These are phyloP conservation scores for Ptychodera flava DNA, from an alignment of 35 echinoderm and acorn worm genomes.

Conservation along the genomic window DNA sequence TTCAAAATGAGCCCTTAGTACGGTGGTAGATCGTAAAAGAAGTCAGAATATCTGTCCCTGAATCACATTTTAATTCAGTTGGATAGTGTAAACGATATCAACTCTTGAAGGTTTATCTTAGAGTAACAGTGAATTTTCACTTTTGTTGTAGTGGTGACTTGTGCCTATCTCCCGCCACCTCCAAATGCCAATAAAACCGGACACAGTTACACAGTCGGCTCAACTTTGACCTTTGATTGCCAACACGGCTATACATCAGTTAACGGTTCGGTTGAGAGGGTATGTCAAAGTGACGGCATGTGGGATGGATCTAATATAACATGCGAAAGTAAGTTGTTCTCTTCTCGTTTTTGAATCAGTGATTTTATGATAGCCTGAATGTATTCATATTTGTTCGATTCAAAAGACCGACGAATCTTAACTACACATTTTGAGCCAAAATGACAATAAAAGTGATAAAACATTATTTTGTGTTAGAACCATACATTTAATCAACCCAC, in stretches of 20 bases:
- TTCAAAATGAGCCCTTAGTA: too few relatives aligned
- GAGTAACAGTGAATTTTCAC: neutral
- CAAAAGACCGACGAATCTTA: neutral
- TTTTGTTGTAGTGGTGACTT: neutral
- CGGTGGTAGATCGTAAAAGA: too few relatives aligned
- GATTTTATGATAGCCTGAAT: neutral
- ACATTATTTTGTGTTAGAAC: neutral
- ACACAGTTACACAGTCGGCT: neutral
- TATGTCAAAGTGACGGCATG: neutral
- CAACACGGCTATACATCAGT: neutral
- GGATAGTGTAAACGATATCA: neutral
- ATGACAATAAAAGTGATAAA: neutral
- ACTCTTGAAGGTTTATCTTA: neutral
- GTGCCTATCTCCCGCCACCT: neutral
- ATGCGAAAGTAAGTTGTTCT: neutral
- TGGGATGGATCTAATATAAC: neutral
- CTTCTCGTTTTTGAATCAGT: neutral
- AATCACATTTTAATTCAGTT: too few relatives aligned
- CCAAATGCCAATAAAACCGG: neutral
- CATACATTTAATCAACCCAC: neutral
- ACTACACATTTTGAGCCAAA: neutral
- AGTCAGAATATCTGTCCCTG: too few relatives aligned
- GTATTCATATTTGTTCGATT: too few relatives aligned
- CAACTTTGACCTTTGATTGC: neutral
- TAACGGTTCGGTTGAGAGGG: neutral